Base-by-base conservation (phyloP, 2,113 vertebrate genomes). In the Tricholaema leucomelas region DNA sequence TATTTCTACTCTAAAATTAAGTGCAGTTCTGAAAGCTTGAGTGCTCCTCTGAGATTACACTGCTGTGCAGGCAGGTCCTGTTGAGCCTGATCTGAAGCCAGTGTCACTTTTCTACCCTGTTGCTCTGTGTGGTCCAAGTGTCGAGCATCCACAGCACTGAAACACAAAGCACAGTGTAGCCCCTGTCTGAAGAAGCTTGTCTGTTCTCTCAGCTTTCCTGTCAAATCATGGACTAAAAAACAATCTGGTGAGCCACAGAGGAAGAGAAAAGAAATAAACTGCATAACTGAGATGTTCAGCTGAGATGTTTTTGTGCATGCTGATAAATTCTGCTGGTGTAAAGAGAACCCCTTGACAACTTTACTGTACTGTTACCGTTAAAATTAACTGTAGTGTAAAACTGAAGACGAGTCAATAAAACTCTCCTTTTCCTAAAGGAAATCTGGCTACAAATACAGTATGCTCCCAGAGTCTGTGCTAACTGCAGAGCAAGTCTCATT, bases 1-100 rank as follows among this genome's bases (percentile, higher is more conserved):
- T 76, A 38, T 90, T 85, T 92, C 88, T 91, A 64, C 87, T 94
- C 78, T 5, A 36, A 91, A 94, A 95, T 93, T 90, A 96, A 94
- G 86, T 71, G 87, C 85, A 66, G 75, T 94, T 95, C 78, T 87
- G 92, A 91, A 91, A 89, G 81, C 69, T 61, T 56, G 67, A 94
- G 89, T 33, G 64, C 91, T 91, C 75, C 91, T 94, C 48, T 87
- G 91, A 89, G 84, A 82, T 46, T 23, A 5, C 71, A 38, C 0
- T 30, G 91, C 81, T 79, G 64, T 52, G 71, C 36, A 40, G 70
- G 28, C 59, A 80, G 81, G 82, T 65, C 67, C 75, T 89, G 67
- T 6, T 36, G 71, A 65, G 75, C 75, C 48, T 56, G 71, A 71
- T 79, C 40, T 38, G 44, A 64, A 90, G 80, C 60, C 25, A 60